phyloP scores from a whole-genome alignment of 1,140 invertebrate species.

The Anastrepha obliqua region DNA sequence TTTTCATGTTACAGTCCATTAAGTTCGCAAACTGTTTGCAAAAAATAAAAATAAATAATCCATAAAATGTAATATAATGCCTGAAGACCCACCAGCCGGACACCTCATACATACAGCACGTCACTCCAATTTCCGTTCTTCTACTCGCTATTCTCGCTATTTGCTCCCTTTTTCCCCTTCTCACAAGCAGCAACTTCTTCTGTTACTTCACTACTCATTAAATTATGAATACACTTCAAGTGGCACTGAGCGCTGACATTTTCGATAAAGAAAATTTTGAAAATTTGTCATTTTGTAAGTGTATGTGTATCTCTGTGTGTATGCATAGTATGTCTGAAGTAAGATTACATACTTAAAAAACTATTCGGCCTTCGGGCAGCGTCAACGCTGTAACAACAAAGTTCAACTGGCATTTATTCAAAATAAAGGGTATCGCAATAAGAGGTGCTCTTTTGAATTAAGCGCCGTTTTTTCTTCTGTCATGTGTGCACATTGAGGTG shows the following conservation, averaged over 20 bases:
- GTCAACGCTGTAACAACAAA: no score
- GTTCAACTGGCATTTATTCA: no score
- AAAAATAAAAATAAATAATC: slow-evolving; percentile 26
- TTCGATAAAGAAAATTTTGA: background rate
- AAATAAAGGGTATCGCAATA: no score
- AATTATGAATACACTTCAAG: slow-evolving; percentile 22
- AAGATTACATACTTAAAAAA: background rate
- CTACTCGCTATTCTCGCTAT: background rate
- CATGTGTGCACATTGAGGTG: no score
- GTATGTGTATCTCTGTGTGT: background rate
- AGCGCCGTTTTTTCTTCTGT: no score
- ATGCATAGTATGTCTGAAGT: background rate
- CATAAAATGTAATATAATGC: slow-evolving; percentile 7
- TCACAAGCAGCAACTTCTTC: background rate
- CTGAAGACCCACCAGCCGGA: background rate
- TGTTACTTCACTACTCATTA: slow-evolving; percentile 10
- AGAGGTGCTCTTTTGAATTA: no score
- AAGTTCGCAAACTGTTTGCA: background rate
- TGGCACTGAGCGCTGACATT: background rate
- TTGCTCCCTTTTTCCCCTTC: background rate
- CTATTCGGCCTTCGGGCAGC: background rate
- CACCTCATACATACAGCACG: background rate
- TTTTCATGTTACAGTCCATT: slow-evolving; percentile 9
- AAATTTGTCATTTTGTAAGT: background rate
- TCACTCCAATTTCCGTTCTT: background rate